Conservation (phyloP, 2,888 invertebrate species). For the Nasonovia ribisnigri region DNA sequence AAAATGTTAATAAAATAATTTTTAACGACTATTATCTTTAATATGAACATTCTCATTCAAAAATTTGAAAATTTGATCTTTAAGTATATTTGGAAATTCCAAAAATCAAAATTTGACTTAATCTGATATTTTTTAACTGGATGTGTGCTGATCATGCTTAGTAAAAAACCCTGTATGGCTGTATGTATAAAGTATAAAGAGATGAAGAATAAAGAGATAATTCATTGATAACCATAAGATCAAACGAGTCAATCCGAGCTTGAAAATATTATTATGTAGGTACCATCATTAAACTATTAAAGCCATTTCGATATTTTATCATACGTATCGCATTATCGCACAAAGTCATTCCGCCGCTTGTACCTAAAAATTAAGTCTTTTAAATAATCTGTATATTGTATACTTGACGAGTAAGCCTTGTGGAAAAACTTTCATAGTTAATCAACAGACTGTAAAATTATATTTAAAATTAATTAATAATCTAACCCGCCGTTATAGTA, state of each 20-base stretch:
- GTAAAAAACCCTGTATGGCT: neutral
- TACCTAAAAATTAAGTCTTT: neutral
- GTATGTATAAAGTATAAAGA: too few relatives aligned
- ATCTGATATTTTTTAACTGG: too few relatives aligned
- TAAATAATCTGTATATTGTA: neutral
- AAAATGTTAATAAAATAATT: too few relatives aligned
- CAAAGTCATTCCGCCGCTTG: neutral
- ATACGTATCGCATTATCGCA: neutral
- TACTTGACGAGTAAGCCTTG: neutral
- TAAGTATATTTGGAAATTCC: too few relatives aligned
- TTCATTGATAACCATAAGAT: neutral
- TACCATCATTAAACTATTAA: neutral
- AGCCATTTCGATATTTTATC: neutral
- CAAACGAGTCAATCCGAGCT: neutral
- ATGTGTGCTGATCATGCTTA: too few relatives aligned
- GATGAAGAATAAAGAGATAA: neutral
- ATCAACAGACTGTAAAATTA: constrained; percentile 23
- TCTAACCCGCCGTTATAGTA: neutral
- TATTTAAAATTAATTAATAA: constrained; percentile 13
- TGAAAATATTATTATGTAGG: neutral
- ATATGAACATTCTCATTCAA: too few relatives aligned
- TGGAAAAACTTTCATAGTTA: constrained; percentile 3
- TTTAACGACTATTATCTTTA: too few relatives aligned
- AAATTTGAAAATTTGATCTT: too few relatives aligned
- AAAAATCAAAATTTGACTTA: too few relatives aligned